phyloP scores from a whole-genome alignment of 1,140 invertebrate genomes.

The Ptiloglossa arizonensis region DNA sequence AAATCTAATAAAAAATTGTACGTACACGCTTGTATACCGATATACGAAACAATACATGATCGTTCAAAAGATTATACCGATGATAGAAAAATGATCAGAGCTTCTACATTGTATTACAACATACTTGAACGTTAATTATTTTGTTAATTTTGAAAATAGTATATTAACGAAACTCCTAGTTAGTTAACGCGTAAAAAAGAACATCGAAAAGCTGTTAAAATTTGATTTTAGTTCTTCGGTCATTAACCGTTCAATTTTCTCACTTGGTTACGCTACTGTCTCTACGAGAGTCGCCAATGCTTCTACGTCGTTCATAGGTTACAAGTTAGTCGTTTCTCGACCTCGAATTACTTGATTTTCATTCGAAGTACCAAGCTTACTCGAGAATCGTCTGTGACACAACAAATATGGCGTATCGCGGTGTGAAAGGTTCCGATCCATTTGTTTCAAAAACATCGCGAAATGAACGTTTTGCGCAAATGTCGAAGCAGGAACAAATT shows the following conservation, averaged over 20 bases:
- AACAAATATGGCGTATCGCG: constrained; percentile 80
- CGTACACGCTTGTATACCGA: no score
- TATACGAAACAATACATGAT: no score
- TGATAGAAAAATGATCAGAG: no score
- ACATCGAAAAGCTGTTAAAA: no score
- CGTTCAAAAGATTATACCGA: no score
- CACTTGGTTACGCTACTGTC: neutral
- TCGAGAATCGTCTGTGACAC: constrained; percentile 29
- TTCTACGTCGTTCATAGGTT: neutral
- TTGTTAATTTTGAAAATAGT: neutral
- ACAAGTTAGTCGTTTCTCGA: neutral
- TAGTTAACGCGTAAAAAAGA: neutral
- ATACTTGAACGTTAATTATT: no score
- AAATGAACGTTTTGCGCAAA: constrained; percentile 87
- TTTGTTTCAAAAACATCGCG: constrained; percentile 83
- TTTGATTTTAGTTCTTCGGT: neutral
- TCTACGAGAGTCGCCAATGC: neutral
- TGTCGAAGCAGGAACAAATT: constrained; percentile 90
- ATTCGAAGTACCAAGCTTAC: neutral
- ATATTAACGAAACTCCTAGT: no score
- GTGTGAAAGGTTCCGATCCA: constrained; percentile 80
- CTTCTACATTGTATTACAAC: no score
- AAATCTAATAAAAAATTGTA: no score
- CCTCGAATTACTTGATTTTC: neutral
- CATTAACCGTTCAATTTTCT: neutral